phyloP scores from a whole-genome alignment of 2,797 vertebrate species.

The Otus scops region DNA sequence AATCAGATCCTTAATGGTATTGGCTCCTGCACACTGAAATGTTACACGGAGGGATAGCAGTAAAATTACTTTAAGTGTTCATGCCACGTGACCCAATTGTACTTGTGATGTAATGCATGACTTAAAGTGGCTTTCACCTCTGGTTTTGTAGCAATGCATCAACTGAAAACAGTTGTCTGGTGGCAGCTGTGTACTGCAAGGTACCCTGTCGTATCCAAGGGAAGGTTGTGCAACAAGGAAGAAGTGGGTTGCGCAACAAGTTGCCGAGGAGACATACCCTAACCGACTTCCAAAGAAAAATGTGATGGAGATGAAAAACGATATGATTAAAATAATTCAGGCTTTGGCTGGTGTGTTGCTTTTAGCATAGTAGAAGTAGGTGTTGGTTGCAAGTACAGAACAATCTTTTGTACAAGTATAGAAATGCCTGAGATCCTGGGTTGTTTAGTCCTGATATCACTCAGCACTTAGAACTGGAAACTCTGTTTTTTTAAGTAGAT shows the following conservation, averaged over 20 bases:
- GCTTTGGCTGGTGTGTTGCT: neutral
- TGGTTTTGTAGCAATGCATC: neutral
- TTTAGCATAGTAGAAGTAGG: neutral
- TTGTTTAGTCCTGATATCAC: neutral
- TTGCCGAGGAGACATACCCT: neutral
- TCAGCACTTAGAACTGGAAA: neutral
- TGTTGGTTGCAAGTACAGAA: neutral
- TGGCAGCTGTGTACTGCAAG: fast-evolving
- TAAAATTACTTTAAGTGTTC: neutral
- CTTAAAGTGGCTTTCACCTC: neutral
- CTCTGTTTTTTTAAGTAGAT: neutral
- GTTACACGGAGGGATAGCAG: too few relatives aligned
- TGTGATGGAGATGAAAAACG: neutral
- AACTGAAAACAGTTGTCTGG: neutral
- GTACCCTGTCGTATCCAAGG: fast-evolving
- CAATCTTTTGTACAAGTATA: fast-evolving
- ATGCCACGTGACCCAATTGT: fast-evolving
- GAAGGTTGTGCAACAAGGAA: neutral
- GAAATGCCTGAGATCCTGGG: neutral
- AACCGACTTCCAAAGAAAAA: neutral
- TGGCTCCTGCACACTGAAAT: neutral
- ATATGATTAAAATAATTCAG: neutral
- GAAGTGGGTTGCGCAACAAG: neutral
- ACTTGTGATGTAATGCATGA: neutral
- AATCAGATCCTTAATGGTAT: neutral